Evolutionary conservation across 2,797 vertebrate species (phyloP).

Genomic region (Sebastiscus tertius): DNA sequence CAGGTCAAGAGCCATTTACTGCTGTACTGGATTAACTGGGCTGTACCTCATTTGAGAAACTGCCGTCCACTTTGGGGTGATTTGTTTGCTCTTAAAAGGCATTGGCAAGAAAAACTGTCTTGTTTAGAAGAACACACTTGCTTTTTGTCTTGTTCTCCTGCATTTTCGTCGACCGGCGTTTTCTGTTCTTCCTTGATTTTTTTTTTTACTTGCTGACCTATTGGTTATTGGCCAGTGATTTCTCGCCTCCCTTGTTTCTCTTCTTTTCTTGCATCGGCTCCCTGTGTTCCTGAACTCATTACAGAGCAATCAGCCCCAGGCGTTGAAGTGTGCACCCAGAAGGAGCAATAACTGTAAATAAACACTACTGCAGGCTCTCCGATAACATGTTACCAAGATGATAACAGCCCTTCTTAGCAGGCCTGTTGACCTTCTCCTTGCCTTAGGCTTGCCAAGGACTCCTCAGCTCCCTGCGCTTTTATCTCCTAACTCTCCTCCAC

Average conservation of each 20-base stretch:
- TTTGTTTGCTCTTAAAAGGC: constrained; percentile 36
- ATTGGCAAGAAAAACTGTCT: constrained; percentile 25
- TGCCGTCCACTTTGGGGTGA: constrained; percentile 34
- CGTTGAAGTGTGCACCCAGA: constrained; percentile 88
- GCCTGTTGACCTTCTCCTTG: constrained; percentile 92
- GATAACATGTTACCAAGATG: constrained; percentile 92
- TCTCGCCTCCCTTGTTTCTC: constrained; percentile 72
- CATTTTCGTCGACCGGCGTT: constrained; percentile 42
- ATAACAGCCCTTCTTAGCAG: constrained; percentile 90
- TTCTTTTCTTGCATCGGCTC: constrained; percentile 73
- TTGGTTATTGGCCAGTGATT: constrained; percentile 74
- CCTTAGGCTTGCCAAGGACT: constrained; percentile 90
- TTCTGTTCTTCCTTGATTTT: constrained; percentile 44
- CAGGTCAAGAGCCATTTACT: constrained; percentile 58
- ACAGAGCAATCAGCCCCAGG: constrained; percentile 88
- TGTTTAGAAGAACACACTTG: constrained; percentile 35
- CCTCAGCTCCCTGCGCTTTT: constrained; percentile 86
- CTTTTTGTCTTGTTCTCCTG: constrained; percentile 34
- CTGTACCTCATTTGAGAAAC: constrained; percentile 40
- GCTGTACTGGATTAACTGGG: constrained; percentile 24
- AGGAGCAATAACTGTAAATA: constrained; percentile 96
- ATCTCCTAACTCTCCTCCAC: constrained; percentile 84
- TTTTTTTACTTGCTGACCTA: constrained; percentile 60
- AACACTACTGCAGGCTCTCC: constrained; percentile 88
- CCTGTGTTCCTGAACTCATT: constrained; percentile 89